phyloP scores from a whole-genome alignment of 2,113 vertebrate species.

The Toxostoma redivivum region DNA sequence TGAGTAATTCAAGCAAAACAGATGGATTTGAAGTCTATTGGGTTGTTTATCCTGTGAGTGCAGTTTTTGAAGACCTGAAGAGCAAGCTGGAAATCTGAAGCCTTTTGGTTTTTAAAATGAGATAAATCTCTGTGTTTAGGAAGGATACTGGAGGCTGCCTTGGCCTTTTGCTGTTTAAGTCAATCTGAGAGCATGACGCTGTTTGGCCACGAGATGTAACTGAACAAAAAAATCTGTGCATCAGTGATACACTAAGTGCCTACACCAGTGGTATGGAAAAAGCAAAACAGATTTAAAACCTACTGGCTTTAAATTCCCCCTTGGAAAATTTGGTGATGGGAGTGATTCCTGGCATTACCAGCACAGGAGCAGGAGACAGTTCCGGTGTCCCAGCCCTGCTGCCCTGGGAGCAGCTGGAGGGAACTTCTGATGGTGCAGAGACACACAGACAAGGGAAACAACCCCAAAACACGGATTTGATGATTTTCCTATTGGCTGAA shows the following conservation, averaged over 20 bases:
- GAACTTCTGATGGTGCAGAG: not conserved
- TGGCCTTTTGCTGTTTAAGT: not conserved
- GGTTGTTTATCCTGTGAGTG: conserved; percentile 62
- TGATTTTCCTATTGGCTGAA: not conserved
- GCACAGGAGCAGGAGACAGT: not conserved
- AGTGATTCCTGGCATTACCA: not conserved
- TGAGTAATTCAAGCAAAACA: conserved; percentile 45
- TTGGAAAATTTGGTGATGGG: not conserved
- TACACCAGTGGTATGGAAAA: not conserved
- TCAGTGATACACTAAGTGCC: conserved; percentile 62
- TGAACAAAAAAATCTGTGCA: not conserved
- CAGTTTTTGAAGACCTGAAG: not conserved
- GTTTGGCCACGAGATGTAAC: not conserved
- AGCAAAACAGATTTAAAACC: not conserved
- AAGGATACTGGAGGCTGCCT: not conserved
- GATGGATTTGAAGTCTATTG: conserved; percentile 51
- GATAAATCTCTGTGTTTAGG: not conserved
- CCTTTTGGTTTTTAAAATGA: not conserved
- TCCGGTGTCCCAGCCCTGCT: not conserved
- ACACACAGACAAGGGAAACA: not conserved
- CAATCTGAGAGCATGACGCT: not conserved
- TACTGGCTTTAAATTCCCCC: not conserved
- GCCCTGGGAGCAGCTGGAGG: not conserved
- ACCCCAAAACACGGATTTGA: fast-evolving
- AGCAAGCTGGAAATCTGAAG: not conserved